Conservation (phyloP, 1,140 invertebrate genomes). For the Achatina immaculata region DNA sequence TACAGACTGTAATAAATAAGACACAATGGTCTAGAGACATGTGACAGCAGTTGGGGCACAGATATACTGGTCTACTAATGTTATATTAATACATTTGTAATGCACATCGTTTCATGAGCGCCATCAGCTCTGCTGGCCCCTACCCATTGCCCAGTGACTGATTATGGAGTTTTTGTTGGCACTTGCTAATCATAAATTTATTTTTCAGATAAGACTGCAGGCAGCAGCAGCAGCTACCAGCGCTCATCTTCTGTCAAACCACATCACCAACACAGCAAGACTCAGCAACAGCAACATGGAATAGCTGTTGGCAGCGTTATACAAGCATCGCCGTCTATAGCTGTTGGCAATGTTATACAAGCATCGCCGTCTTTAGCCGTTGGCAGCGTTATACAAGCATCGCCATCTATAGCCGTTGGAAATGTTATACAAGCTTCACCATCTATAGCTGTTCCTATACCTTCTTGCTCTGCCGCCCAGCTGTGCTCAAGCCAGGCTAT, state of each 20-base stretch:
- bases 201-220: conserved; percentile 30
- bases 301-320: conserved; percentile 2
- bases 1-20: too few species aligned
- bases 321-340: background rate
- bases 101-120: too few species aligned
- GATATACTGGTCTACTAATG: too few species aligned
- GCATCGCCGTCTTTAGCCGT: background rate
- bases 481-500: conserved; percentile 51
- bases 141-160: too few species aligned
- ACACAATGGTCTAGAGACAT: too few species aligned
- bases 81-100: too few species aligned
- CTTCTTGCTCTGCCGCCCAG: conserved; percentile 12
- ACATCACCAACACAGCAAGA: conserved; percentile 1
- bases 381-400: conserved; percentile 7
- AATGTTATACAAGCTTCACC: conserved; percentile 8
- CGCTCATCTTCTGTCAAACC: background rate
- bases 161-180: too few species aligned
- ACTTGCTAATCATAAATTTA: too few species aligned
- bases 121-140: too few species aligned
- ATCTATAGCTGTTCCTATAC: background rate
- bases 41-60: too few species aligned
- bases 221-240: background rate
- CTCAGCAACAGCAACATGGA: background rate
- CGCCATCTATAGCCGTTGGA: background rate
- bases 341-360: background rate